Base-by-base conservation (phyloP, 2,888 invertebrate species). In the Habroteleia sp. region DNA sequence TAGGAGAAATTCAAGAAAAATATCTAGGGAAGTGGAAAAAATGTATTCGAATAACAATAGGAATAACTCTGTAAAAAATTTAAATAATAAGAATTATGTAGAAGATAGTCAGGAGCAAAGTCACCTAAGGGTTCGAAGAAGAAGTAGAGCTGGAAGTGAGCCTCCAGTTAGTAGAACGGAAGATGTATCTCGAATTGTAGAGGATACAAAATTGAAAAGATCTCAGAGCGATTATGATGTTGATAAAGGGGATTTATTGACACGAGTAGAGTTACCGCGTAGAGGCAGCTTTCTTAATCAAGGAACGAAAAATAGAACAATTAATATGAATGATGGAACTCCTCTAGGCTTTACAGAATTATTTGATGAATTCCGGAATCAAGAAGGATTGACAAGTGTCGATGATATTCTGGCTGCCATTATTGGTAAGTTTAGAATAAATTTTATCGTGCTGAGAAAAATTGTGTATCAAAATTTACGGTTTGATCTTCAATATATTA, bases 341-440 rank as follows among this genome's bases (percentile, higher is more conserved):
- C 95, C 95, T 52, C 90, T 96, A 81, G 96, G 96, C 83, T 95
- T 96, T 89, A 94, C 94, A 85, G 96, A 96, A 89, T 91, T 96
- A 81, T 96, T 96, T 88, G 94, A 95, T 88, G 96, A 96, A 90
- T 94, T 96, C 84, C 92, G 95, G 81, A 92, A 95, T 83, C 95
- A 96, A 89, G 96, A 96, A 89, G 96, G 96, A 83, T 91, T 96
- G 50, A 94, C 95, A 85, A 96, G 95, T 62, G 92, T 96, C 89
- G 96, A 96, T 85, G 96, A 96, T 83, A 96, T 96, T 81, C 90
- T 97, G 46, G 94, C 94, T 83, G 94, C 95, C 84, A 96, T 97
- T 85, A 95, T 97, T 81, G 88, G 88, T 87, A 76, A 76, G 65
- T 27, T 1, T 6, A 5, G 10, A 29, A 8, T 29, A 31, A n/a